Percentiles rank a stretch among this genome's conserved stretches.
phyloP scores from a whole-genome alignment of 1,140 invertebrate species.

The Bombus superbus region DNA sequence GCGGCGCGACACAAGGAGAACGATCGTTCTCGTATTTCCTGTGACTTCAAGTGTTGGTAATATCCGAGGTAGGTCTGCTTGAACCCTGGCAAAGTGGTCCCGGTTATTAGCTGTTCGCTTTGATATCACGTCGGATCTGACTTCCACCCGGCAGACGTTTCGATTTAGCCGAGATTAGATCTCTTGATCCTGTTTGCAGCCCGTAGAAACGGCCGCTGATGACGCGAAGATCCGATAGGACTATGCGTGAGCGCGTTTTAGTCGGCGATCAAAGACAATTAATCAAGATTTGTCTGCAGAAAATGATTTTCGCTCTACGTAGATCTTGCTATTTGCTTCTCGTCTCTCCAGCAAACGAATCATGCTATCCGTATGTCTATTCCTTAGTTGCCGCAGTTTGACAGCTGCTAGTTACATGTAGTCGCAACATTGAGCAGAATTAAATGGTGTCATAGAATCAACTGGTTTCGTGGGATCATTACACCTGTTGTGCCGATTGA shows the following conservation, averaged over 20 bases:
- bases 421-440: not conserved
- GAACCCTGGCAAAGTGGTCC: slow-evolving; percentile 4
- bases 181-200: slow-evolving; percentile 24
- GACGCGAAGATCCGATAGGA: slow-evolving; percentile 14
- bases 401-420: not conserved
- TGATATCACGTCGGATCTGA: slow-evolving; percentile 37
- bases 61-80: slow-evolving; percentile 6
- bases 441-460: not conserved
- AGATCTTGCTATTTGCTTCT: not conserved
- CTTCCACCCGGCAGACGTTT: slow-evolving; percentile 1
- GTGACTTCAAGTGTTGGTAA: slow-evolving; percentile 23
- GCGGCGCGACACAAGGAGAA: not conserved
- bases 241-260: not conserved
- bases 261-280: not conserved
- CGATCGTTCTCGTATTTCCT: not conserved
- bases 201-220: slow-evolving; percentile 16
- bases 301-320: not conserved
- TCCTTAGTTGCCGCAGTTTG: not conserved
- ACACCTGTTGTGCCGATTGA: not conserved
- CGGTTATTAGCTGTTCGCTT: slow-evolving; percentile 37
- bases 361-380: not conserved
- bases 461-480: not conserved
- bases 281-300: not conserved
- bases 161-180: slow-evolving; percentile 53
- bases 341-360: not conserved